These are phyloP conservation scores for Clarias platycephalus DNA, from an alignment of 2,797 vertebrate species.

Conservation along the genomic window DNA sequence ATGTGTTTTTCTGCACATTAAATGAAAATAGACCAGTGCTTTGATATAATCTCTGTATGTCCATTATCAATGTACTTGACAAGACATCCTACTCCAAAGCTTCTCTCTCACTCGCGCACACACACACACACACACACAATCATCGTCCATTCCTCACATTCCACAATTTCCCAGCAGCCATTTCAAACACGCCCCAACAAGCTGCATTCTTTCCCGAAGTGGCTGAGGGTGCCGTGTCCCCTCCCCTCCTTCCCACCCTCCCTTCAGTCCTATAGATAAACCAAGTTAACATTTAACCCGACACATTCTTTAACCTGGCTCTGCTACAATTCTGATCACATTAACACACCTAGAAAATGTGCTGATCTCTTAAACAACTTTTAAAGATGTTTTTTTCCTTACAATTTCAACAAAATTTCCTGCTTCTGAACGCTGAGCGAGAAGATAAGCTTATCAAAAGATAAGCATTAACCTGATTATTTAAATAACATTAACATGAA, in stretches of 20 bases:
- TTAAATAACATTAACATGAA: neutral
- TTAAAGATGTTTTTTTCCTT: neutral
- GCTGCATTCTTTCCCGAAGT: conserved; percentile 80
- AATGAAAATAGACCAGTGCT: neutral
- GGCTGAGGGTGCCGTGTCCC: conserved; percentile 55
- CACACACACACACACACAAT: conserved; percentile 47
- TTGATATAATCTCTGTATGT: neutral
- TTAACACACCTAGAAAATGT: neutral
- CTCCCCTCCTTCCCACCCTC: neutral
- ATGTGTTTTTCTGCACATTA: neutral
- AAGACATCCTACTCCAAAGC: neutral
- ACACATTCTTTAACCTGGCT: conserved; percentile 32
- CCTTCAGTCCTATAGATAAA: conserved; percentile 41
- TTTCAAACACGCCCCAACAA: conserved; percentile 89
- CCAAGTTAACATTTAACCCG: conserved; percentile 70
- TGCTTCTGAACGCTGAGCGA: neutral
- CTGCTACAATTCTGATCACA: conserved; percentile 35
- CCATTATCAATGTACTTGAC: too few relatives aligned
- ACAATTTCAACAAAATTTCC: neutral
- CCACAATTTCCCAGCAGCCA: conserved; percentile 86
- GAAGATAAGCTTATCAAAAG: neutral
- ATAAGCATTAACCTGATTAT: neutral
- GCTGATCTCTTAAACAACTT: neutral
- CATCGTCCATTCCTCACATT: conserved; percentile 87
- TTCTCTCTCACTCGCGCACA: conserved; percentile 18